These are phyloP conservation scores for Ectemnius cavifrons DNA, from an alignment of 2,888 invertebrate species.

Conservation along the genomic window DNA sequence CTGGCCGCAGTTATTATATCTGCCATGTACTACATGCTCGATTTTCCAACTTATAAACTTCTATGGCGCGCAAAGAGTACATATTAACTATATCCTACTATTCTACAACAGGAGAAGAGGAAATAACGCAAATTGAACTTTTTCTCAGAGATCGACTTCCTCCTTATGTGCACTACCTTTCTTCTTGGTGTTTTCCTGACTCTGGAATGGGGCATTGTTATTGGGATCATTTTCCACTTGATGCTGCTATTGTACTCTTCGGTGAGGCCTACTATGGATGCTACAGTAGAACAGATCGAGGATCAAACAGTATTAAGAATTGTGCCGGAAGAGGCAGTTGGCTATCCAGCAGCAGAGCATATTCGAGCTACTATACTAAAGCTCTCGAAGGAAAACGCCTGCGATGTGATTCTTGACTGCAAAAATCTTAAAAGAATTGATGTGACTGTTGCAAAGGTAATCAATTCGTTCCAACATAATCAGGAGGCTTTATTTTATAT, in stretches of 20 bases:
- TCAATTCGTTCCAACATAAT: not conserved
- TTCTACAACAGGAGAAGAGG: no score
- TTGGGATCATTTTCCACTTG: conserved; percentile 80
- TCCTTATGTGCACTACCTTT: conserved; percentile 81
- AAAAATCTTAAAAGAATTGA: conserved; percentile 81
- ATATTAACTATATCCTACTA: conserved; percentile 35
- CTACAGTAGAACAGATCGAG: conserved; percentile 66
- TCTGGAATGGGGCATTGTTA: conserved; percentile 83
- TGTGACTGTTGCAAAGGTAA: conserved; percentile 82
- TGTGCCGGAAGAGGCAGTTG: conserved; percentile 85
- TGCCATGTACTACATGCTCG: conserved; percentile 81
- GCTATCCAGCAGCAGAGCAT: conserved; percentile 91
- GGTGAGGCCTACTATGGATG: conserved; percentile 78
- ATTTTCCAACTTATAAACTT: conserved; percentile 77
- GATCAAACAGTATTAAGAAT: conserved; percentile 80
- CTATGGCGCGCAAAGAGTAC: conserved; percentile 80
- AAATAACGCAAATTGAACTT: not conserved
- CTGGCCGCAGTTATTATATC: conserved; percentile 82
- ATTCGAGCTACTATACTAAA: conserved; percentile 80
- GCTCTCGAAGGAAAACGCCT: conserved; percentile 56
- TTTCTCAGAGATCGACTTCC: conserved; percentile 80
- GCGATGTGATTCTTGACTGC: conserved; percentile 78
- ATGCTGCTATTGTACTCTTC: conserved; percentile 79
- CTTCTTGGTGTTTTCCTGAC: conserved; percentile 81
- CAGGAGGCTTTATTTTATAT: not conserved